Percentiles rank a stretch among this genome's conserved stretches.
Conservation (phyloP, 2,797 vertebrate species). For the Balearica regulorum region DNA sequence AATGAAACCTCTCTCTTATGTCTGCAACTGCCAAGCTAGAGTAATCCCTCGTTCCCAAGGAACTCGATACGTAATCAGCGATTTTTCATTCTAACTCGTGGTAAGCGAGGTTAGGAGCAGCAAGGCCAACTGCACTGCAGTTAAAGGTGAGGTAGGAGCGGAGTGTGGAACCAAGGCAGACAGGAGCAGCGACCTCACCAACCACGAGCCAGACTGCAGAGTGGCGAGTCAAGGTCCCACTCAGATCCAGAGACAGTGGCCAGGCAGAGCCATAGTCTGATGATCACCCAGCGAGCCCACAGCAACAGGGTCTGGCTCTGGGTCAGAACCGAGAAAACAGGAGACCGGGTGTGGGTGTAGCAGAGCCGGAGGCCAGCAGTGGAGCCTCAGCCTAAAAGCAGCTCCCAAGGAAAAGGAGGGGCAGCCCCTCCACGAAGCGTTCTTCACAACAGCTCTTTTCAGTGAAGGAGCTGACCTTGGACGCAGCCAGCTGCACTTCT, state of each 20-base stretch:
- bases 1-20: neutral
- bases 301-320: neutral
- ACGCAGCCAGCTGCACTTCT: neutral
- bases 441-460: neutral
- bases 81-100: neutral
- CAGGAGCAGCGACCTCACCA: neutral
- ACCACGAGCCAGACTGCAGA: neutral
- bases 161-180: neutral
- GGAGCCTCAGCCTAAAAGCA: neutral
- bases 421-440: neutral
- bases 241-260: neutral
- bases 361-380: neutral
- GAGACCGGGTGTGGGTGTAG: rapidly evolving
- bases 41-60: neutral
- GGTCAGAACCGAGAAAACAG: rapidly evolving
- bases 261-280: neutral
- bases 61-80: rapidly evolving
- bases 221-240: neutral
- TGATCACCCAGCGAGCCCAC: neutral
- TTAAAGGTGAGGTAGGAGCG: neutral
- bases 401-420: neutral
- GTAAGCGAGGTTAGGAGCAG: neutral
- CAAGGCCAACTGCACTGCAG: neutral
- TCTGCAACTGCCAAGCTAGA: neutral
- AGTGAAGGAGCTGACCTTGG: neutral